Conservation (phyloP, 1,140 invertebrate genomes). For the Zaprionus vittiger region DNA sequence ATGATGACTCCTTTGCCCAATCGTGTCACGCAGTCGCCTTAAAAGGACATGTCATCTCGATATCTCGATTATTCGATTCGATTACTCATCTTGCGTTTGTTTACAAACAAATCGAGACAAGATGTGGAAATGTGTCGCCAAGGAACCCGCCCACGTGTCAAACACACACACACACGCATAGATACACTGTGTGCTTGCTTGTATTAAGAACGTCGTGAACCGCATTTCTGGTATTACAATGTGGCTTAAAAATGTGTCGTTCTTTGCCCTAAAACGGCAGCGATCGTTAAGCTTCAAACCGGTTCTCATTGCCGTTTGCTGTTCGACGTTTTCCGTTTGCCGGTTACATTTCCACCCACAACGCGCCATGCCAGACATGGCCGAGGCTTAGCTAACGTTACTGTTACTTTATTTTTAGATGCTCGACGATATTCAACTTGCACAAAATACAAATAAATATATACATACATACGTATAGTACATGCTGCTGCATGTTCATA, state of each 20-base stretch:
- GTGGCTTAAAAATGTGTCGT: slow-evolving; percentile 40
- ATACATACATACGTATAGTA: not conserved
- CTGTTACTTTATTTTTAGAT: slow-evolving; percentile 33
- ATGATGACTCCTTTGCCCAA: slow-evolving; percentile 33
- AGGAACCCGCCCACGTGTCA: slow-evolving; percentile 43
- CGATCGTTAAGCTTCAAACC: slow-evolving; percentile 54
- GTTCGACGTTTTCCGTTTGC: slow-evolving; percentile 34
- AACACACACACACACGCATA: slow-evolving; percentile 5
- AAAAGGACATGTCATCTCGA: slow-evolving; percentile 36
- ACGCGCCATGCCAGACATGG: slow-evolving; percentile 10
- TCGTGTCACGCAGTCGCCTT: slow-evolving; percentile 17
- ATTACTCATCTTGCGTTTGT: slow-evolving; percentile 73
- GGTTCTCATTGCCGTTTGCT: slow-evolving; percentile 38
- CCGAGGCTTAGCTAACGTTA: slow-evolving; percentile 17
- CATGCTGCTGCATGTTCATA: slow-evolving; percentile 6
- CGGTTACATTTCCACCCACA: slow-evolving; percentile 55
- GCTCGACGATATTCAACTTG: slow-evolving; percentile 18
- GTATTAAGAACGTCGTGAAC: slow-evolving; percentile 34
- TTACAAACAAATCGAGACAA: slow-evolving; percentile 69
- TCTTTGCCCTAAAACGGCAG: slow-evolving; percentile 66
- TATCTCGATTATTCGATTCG: slow-evolving; percentile 40
- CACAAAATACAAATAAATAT: not conserved
- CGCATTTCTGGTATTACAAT: slow-evolving; percentile 37
- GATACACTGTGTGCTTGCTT: not conserved
- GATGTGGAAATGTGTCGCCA: slow-evolving; percentile 51